These are phyloP conservation scores for Macrophya alboannulata DNA, from an alignment of 2,888 invertebrate species.

Conservation along the genomic window DNA sequence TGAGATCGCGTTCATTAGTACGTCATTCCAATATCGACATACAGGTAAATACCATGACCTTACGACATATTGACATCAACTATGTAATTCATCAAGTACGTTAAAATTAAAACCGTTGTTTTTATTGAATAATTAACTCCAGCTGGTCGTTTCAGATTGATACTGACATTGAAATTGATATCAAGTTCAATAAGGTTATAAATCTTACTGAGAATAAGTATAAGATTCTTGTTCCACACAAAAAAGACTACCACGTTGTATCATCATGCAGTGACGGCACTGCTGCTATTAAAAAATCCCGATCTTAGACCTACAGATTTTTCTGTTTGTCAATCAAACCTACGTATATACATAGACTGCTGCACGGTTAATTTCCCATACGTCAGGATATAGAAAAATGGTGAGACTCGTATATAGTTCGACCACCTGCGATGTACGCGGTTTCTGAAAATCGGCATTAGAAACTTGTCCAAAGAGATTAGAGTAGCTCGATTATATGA, in stretches of 20 bases:
- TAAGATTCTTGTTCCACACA: neutral
- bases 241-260: neutral
- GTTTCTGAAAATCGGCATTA: neutral
- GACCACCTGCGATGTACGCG: neutral
- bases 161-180: slow-evolving; percentile 9
- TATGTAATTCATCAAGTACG: neutral
- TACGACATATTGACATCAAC: neutral
- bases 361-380: neutral
- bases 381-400: neutral
- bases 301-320: neutral
- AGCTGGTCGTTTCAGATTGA: neutral
- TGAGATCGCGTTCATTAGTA: slow-evolving; percentile 28
- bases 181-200: slow-evolving; percentile 29
- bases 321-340: neutral
- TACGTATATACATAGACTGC: neutral
- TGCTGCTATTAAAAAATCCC: neutral
- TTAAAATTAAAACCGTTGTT: neutral
- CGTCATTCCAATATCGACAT: neutral
- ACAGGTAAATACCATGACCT: slow-evolving; percentile 2
- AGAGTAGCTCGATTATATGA: too few species aligned
- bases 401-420: neutral
- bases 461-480: neutral
- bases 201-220: neutral
- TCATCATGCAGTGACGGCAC: neutral
- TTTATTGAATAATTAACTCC: neutral